Percentiles rank a stretch among this genome's conserved stretches.
These are phyloP conservation scores for Casuarius casuarius DNA, from an alignment of 2,113 vertebrate genomes.

Conservation along the genomic window DNA sequence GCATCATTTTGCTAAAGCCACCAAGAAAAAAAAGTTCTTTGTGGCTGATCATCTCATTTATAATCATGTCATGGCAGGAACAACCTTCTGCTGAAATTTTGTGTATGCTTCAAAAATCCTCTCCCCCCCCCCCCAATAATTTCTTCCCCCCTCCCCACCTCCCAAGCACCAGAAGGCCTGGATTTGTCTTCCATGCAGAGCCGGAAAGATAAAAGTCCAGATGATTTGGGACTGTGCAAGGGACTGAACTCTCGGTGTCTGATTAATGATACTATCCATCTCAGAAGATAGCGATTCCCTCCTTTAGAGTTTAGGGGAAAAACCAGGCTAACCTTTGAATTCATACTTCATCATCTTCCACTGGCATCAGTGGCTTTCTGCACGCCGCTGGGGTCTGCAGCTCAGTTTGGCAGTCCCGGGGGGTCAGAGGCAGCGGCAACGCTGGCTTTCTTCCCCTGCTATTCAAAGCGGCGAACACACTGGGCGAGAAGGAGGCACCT, in stretches of 20 bases:
- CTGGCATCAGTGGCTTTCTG: slow-evolving; percentile 27
- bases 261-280: slow-evolving; percentile 56
- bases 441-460: neutral
- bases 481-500: neutral
- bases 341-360: slow-evolving; percentile 8
- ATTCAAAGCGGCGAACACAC: neutral
- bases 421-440: neutral
- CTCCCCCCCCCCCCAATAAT: slow-evolving; percentile 2
- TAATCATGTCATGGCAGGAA: neutral
- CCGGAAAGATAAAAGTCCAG: slow-evolving; percentile 27
- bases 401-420: neutral
- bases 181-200: neutral
- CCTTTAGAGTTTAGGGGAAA: neutral
- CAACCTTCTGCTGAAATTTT: slow-evolving; percentile 52
- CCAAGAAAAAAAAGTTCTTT: neutral
- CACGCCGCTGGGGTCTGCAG: neutral
- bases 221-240: neutral
- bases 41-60: slow-evolving; percentile 53
- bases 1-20: slow-evolving; percentile 25
- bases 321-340: slow-evolving; percentile 51
- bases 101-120: slow-evolving; percentile 66
- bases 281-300: slow-evolving; percentile 41
- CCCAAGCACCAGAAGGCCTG: neutral
- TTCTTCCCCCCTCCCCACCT: neutral
- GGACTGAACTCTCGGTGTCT: slow-evolving; percentile 11